phyloP scores from a whole-genome alignment of 2,113 vertebrate species.

The Uropsilus gracilis region DNA sequence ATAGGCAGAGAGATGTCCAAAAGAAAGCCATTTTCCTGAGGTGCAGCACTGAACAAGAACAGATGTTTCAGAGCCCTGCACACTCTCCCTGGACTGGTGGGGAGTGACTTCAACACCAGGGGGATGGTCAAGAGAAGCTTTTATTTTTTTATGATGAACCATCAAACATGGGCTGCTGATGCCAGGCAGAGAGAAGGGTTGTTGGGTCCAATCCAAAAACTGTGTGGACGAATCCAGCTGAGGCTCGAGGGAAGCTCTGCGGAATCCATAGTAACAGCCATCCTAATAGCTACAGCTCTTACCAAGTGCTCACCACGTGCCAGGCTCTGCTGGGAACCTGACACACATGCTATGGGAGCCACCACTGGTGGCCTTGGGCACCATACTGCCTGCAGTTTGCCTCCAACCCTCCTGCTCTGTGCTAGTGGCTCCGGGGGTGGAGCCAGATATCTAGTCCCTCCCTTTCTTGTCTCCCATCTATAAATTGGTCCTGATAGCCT shows the following conservation, averaged over 20 bases:
- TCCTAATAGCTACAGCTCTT: not conserved
- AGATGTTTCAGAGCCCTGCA: not conserved
- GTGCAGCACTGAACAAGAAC: not conserved
- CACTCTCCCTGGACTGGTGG: not conserved
- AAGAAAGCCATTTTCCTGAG: slow-evolving; percentile 21
- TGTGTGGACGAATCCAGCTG: not conserved
- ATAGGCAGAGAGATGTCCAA: slow-evolving; percentile 2
- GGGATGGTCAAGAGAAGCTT: not conserved
- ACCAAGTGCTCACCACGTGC: not conserved
- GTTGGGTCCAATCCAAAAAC: not conserved
- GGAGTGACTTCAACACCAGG: not conserved
- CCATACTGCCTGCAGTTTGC: not conserved
- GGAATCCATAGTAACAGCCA: not conserved
- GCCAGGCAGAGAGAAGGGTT: not conserved
- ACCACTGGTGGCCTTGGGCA: not conserved
- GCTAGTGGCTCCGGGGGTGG: not conserved
- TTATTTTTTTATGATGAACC: too few relatives aligned
- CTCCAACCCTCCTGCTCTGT: not conserved
- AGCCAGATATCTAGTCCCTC: not conserved
- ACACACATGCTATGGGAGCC: not conserved
- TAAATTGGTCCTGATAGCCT: not conserved
- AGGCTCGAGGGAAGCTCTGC: not conserved
- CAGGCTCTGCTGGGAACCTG: not conserved
- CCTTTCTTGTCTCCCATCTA: not conserved
- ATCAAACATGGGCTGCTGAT: not conserved